Evolutionary conservation across 2,888 invertebrate genomes (phyloP).

Genomic region (Oxycera nigricornis): DNA sequence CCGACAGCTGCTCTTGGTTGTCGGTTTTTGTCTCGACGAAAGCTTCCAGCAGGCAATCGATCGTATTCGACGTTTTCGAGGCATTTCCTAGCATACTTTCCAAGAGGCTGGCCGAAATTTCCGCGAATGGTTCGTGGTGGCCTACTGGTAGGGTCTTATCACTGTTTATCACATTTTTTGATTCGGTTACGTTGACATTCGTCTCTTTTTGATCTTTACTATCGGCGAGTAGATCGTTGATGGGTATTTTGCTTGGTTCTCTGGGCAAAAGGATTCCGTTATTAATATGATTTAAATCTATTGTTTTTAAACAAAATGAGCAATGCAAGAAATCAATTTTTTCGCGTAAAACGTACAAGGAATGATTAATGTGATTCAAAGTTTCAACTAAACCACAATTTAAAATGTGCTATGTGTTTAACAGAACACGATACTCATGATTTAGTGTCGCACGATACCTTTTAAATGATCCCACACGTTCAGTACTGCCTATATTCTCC

Average conservation of each 20-base stretch:
- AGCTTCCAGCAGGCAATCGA: not conserved
- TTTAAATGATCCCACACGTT: constrained; percentile 61
- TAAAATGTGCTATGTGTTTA: not conserved
- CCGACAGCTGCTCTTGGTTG: not conserved
- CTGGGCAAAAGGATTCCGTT: constrained; percentile 45
- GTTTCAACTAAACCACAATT: not conserved
- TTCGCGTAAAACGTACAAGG: too few relatives aligned
- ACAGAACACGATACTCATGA: not conserved
- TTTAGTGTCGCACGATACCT: constrained; percentile 53
- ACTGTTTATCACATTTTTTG: not conserved
- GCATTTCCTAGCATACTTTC: not conserved
- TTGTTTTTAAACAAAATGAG: not conserved
- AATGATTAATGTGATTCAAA: too few relatives aligned
- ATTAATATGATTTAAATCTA: not conserved
- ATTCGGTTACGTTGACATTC: not conserved
- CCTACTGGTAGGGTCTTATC: not conserved
- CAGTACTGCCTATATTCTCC: constrained; percentile 68
- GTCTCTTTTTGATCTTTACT: constrained; percentile 45
- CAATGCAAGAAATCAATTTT: too few relatives aligned
- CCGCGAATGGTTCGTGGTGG: not conserved
- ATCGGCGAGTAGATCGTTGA: constrained; percentile 56
- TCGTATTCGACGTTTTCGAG: not conserved
- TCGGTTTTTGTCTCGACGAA: not conserved
- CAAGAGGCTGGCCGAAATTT: not conserved
- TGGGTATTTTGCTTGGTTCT: constrained; percentile 56